Conservation (phyloP, 2,888 invertebrate genomes). For the Tinea trinotella region DNA sequence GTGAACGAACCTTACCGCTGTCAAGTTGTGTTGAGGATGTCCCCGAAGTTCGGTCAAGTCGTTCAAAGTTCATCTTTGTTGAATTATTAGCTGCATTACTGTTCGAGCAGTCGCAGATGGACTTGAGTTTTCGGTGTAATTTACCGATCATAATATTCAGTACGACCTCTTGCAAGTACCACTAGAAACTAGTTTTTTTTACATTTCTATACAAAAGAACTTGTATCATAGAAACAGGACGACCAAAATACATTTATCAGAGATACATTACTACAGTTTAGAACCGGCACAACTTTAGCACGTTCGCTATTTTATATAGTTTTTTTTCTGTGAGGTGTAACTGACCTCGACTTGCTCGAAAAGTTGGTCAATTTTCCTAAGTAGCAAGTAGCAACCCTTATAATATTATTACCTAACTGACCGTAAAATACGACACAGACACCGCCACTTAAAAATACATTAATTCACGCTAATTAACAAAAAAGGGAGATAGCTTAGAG, state of each 20-base stretch:
- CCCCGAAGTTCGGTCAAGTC: slow-evolving; percentile 1
- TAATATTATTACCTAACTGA: not conserved
- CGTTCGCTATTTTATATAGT: too few species aligned
- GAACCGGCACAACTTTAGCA: too few species aligned
- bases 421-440: not conserved
- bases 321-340: too few species aligned
- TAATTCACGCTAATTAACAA: slow-evolving; percentile 7
- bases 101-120: slow-evolving; percentile 12
- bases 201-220: too few species aligned
- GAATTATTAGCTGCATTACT: slow-evolving; percentile 12
- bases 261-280: too few species aligned
- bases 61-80: slow-evolving; percentile 12
- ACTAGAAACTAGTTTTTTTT: too few species aligned
- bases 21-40: slow-evolving; percentile 6
- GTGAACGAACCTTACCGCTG: not conserved
- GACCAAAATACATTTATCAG: too few species aligned
- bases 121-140: not conserved
- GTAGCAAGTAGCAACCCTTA: not conserved
- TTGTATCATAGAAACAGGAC: too few species aligned
- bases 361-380: too few species aligned
- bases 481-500: too few species aligned
- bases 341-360: too few species aligned
- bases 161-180: too few species aligned
- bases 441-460: slow-evolving; percentile 12
- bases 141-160: not conserved